These are phyloP conservation scores for Carassius carassius DNA, from an alignment of 2,113 vertebrate genomes.

Conservation along the genomic window DNA sequence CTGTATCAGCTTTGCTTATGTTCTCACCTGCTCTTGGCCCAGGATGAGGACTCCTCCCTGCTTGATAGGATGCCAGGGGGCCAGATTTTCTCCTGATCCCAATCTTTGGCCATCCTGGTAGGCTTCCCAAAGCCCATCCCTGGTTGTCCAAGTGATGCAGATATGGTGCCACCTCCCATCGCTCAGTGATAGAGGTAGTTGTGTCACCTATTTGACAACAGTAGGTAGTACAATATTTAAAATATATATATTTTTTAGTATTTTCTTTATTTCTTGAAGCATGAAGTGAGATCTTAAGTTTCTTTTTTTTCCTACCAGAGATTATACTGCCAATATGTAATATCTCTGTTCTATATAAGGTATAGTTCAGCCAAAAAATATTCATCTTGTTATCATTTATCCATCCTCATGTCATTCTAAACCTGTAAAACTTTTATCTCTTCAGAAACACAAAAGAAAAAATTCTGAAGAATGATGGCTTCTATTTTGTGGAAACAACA, in stretches of 20 bases:
- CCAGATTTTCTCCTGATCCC: constrained; percentile 91
- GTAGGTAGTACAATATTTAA: background rate
- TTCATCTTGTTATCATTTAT: background rate
- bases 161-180: constrained; percentile 97
- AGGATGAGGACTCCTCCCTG: constrained; percentile 92
- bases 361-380: background rate
- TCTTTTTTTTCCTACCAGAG: background rate
- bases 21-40: constrained; percentile 94
- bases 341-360: no score
- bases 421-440: background rate
- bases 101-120: constrained; percentile 91
- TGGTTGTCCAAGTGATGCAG: constrained; percentile 93
- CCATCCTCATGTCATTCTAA: background rate
- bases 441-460: background rate
- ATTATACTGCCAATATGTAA: background rate
- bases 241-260: no score
- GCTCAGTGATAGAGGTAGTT: constrained; percentile 88
- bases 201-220: constrained; percentile 80
- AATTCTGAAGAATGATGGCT: background rate
- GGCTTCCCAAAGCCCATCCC: constrained; percentile 95
- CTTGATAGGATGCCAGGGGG: constrained; percentile 98
- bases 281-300: background rate
- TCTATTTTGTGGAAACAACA: background rate
- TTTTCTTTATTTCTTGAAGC: background rate
- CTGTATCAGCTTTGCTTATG: constrained; percentile 7